Percentiles rank a stretch among this genome's conserved stretches.
Conservation (phyloP, 1,140 invertebrate genomes). For the Odontomachus brunneus region DNA sequence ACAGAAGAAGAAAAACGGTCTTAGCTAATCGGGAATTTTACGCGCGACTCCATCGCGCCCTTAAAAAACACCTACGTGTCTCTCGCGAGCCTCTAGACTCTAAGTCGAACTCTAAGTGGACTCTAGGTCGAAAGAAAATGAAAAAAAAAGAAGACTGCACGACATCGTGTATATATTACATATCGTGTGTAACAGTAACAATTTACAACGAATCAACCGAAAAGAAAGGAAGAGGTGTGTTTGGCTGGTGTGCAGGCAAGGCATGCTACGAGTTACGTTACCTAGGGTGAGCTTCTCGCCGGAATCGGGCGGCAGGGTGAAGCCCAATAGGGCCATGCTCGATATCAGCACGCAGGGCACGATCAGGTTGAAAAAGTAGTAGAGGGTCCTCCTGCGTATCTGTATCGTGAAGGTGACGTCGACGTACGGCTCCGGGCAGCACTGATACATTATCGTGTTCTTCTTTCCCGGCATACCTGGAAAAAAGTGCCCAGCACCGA, state of each 20-base stretch:
- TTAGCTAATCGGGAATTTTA: not conserved
- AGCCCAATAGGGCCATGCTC: constrained; percentile 98
- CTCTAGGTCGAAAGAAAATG: constrained; percentile 27
- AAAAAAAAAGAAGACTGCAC: constrained; percentile 18
- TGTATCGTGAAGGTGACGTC: constrained; percentile 99
- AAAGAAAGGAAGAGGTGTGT: constrained; percentile 64
- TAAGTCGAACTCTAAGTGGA: not conserved
- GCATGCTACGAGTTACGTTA: too few relatives aligned
- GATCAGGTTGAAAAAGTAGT: constrained; percentile 99
- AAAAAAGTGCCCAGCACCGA: constrained; percentile 65
- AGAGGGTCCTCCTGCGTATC: constrained; percentile 97
- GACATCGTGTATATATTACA: constrained; percentile 46
- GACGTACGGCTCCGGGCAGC: constrained; percentile 97
- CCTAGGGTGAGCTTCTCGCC: constrained; percentile 99
- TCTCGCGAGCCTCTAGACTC: not conserved
- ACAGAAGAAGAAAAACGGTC: too few relatives aligned
- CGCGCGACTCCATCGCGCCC: not conserved
- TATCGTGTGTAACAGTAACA: constrained; percentile 50
- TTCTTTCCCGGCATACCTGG: constrained; percentile 94
- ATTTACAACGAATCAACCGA: constrained; percentile 61
- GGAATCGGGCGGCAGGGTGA: constrained; percentile 98
- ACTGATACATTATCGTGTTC: constrained; percentile 92
- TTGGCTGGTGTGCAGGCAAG: constrained; percentile 72
- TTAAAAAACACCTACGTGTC: not conserved
- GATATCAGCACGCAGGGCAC: constrained; percentile 99